These are phyloP conservation scores for Podarcis cretensis DNA, from an alignment of 2,113 vertebrate species.

Conservation along the genomic window DNA sequence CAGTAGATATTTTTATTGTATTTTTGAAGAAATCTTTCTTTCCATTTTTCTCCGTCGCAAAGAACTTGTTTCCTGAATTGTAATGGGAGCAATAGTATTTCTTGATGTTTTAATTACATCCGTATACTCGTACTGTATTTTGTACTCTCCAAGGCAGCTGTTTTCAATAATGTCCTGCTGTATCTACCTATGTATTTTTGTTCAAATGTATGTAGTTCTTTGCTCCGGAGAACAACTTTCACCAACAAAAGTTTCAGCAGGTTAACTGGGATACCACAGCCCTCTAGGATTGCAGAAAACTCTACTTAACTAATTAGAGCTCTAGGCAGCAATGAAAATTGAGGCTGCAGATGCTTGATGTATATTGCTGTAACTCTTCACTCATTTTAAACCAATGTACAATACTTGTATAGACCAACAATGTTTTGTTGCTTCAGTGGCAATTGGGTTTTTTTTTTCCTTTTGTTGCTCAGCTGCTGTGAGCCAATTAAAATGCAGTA, in stretches of 20 bases:
- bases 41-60: constrained; percentile 76
- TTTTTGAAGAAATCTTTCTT: constrained; percentile 66
- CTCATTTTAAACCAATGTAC: constrained; percentile 54
- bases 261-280: constrained; percentile 56
- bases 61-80: constrained; percentile 75
- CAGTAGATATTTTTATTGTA: constrained; percentile 74
- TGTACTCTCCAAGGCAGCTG: constrained; percentile 85
- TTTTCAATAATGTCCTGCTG: constrained; percentile 84
- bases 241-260: constrained; percentile 55
- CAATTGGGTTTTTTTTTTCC: constrained; percentile 36
- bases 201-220: constrained; percentile 74
- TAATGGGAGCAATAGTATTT: constrained; percentile 84
- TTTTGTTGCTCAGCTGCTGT: constrained; percentile 64
- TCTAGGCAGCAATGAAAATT: constrained; percentile 70
- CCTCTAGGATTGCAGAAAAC: constrained; percentile 59
- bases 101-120: constrained; percentile 78
- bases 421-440: constrained; percentile 68
- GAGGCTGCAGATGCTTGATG: constrained; percentile 58
- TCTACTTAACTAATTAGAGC: constrained; percentile 45
- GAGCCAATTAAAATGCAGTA: constrained; percentile 72
- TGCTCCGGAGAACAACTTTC: constrained; percentile 75
- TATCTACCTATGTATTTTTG: constrained; percentile 73
- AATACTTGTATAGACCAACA: constrained; percentile 66
- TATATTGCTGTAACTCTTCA: constrained; percentile 57
- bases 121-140: constrained; percentile 82